A percentile compares a stretch with the other conserved stretches of the same genome.
Conservation (phyloP, 2,113 vertebrate species). For the Pionites leucogaster region DNA sequence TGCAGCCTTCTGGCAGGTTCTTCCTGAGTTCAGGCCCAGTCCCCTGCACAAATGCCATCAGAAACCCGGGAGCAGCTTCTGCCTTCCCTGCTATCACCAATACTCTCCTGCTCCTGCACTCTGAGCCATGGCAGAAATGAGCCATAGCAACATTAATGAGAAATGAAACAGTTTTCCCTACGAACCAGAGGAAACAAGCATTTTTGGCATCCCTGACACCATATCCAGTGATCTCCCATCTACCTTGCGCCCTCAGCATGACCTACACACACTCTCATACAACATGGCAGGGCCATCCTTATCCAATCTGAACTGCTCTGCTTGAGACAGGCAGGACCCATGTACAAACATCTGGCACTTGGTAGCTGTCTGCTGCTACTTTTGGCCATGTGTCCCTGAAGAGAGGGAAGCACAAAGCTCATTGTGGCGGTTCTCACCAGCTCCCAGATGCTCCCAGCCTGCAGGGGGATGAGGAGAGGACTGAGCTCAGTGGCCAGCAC, state of each 20-base stretch:
- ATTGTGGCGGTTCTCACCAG: fast-evolving
- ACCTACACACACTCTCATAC: too few relatives aligned
- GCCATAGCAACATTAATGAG: neutral
- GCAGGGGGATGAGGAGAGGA: fast-evolving
- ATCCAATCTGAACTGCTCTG: neutral
- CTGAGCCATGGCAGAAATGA: neutral
- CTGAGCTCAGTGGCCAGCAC: neutral
- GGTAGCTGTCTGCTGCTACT: neutral
- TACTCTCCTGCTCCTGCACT: neutral
- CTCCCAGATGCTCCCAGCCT: neutral
- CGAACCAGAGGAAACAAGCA: neutral
- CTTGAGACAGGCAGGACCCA: neutral
- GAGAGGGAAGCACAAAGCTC: neutral
- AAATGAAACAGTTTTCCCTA: neutral
- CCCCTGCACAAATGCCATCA: neutral
- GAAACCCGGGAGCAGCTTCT: neutral
- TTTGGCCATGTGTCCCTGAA: neutral
- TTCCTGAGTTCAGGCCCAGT: neutral
- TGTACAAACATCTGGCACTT: neutral
- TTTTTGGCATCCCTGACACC: neutral
- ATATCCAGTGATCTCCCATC: neutral
- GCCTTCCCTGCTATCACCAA: neutral
- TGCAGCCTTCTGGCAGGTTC: neutral
- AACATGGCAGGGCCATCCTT: neutral
- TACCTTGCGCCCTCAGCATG: neutral